Evolutionary conservation across 2,113 vertebrate species (phyloP).

Genomic region (Rhagologus leucostigma): DNA sequence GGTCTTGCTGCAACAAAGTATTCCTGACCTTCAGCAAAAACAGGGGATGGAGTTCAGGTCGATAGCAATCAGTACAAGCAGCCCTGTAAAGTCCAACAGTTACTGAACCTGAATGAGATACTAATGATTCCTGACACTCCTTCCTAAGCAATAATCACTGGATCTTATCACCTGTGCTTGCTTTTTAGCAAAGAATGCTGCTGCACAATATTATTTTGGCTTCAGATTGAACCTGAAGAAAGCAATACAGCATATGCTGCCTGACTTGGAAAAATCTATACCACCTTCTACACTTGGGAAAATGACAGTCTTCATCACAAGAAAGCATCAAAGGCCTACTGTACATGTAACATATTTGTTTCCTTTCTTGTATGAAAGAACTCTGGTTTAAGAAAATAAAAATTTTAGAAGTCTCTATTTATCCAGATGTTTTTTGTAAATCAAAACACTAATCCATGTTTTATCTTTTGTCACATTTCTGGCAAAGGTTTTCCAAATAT

Average conservation of each 20-base stretch:
- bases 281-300: neutral
- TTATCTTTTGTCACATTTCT: neutral
- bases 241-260: accelerated
- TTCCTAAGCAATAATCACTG: neutral
- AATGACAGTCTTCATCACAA: neutral
- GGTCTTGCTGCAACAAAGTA: neutral
- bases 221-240: neutral
- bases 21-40: neutral
- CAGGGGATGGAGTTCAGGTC: neutral
- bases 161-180: neutral
- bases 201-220: neutral
- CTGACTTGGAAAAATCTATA: neutral
- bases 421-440: neutral
- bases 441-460: neutral
- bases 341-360: neutral
- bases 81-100: neutral
- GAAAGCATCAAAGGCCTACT: neutral
- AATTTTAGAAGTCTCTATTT: neutral
- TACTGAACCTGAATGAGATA: neutral
- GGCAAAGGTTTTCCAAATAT: neutral
- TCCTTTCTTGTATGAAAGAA: neutral
- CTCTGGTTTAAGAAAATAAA: neutral
- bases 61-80: neutral
- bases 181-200: neutral
- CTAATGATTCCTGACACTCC: neutral